Base-by-base conservation (phyloP, 2,888 invertebrate genomes). In the Catocala fraxini region DNA sequence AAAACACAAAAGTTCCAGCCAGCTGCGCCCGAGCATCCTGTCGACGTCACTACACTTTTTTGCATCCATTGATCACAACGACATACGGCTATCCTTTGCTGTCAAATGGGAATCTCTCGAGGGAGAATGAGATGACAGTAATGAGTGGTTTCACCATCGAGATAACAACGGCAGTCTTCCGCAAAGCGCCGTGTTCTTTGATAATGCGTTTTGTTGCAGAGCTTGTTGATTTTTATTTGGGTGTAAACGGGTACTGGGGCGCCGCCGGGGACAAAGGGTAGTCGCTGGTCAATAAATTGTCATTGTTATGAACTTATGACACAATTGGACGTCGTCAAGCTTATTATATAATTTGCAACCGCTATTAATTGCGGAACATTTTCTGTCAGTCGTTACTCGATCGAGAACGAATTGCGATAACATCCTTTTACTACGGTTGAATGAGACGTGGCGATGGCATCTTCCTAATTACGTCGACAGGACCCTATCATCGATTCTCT, bases 1-100 rank as follows among this genome's bases (percentile, higher is more conserved):
- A 89, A 88, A 88, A 90, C 77, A 87, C 85, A 86, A 91, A 90
- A 86, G 89, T 90, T 89, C 90, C 91, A 91, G 85, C 91, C 93
- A 93, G 93, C 93, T 93, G 93, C 93, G 92, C 89, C 80, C 81
- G 90, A 82, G 92, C 92, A 93, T 93, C 93, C 93, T 93, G 93
- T 91, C 89, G 84, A 89, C 90, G 89, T 91, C 89, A 90, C 87
- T 84, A 85, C 86, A 90, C 88, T 85, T 91, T 89, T 89, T 88
- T 88, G 83, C 87, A 82, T 85, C 86, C 88, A 90, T 90, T 89
- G 87, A 90, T 88, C 87, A 87, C 80, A 72, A 75, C 76, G 77
- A 80, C 74, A 73, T 88, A 82, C 65, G 58, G 71, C 83, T 80
- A 79, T 93, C 92, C 86, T 84, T 87, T 83, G 73, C 83, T 68